These are phyloP conservation scores for Caranx melampygus DNA, from an alignment of 2,113 vertebrate genomes.

Conservation along the genomic window DNA sequence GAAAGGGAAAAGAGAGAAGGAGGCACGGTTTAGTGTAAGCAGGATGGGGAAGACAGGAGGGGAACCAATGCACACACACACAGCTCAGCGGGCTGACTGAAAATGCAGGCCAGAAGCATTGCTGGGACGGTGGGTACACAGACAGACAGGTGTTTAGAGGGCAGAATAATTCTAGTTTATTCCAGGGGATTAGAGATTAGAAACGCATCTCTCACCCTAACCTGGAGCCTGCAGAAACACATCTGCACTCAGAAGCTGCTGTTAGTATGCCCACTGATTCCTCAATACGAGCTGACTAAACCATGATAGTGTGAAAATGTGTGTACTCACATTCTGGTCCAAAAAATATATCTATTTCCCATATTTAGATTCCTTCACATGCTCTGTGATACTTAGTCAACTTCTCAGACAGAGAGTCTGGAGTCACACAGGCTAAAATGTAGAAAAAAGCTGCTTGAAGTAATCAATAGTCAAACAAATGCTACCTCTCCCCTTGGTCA, in stretches of 20 bases:
- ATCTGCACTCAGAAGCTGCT: constrained; percentile 3
- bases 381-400: constrained; percentile 29
- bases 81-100: neutral
- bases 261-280: neutral
- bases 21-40: neutral
- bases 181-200: constrained; percentile 55
- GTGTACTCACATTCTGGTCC: constrained; percentile 31
- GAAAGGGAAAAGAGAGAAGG: neutral
- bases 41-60: neutral
- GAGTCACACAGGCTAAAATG: constrained; percentile 35
- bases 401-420: constrained; percentile 24
- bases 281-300: neutral
- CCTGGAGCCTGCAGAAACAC: constrained; percentile 27
- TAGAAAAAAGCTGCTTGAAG: constrained; percentile 48
- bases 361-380: constrained; percentile 18
- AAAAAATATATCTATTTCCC: neutral
- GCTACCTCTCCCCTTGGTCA: constrained; percentile 47
- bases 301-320: neutral
- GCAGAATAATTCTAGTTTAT: constrained; percentile 48
- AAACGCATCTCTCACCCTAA: constrained; percentile 25
- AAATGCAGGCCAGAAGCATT: neutral
- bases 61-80: neutral
- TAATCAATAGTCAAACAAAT: constrained; percentile 68
- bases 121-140: neutral
- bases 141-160: constrained; percentile 22